A percentile compares a stretch with the other conserved stretches of the same genome.
phyloP scores from a whole-genome alignment of 2,888 invertebrate species.

The Pardosa pseudoannulata region DNA sequence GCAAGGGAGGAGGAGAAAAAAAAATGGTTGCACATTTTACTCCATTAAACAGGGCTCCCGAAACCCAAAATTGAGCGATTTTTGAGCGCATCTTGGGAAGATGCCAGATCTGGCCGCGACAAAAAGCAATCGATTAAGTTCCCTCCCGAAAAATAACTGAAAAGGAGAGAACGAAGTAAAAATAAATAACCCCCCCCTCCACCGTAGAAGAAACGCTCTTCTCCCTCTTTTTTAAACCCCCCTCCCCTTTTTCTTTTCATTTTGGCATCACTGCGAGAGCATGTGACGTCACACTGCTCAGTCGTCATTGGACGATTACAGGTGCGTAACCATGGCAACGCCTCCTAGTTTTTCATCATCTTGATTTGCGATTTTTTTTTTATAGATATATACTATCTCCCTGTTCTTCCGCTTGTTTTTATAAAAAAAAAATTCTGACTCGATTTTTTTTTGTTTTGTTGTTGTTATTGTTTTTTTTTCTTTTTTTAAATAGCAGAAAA shows the following conservation, averaged over 20 bases:
- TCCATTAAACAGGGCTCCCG: neutral
- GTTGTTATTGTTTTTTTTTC: no score
- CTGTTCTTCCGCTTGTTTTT: constrained; percentile 25
- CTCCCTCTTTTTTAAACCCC: neutral
- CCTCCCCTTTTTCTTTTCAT: constrained; percentile 11
- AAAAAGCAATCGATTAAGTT: constrained; percentile 59
- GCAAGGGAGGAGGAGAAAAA: no score
- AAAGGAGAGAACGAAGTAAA: constrained; percentile 32
- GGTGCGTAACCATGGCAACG: constrained; percentile 59
- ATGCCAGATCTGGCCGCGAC: constrained; percentile 46
- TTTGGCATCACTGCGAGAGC: constrained; percentile 50
- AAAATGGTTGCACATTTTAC: neutral
- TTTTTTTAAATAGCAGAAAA: neutral
- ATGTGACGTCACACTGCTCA: constrained; percentile 48
- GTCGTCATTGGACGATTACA: constrained; percentile 58
- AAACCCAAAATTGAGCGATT: constrained; percentile 14
- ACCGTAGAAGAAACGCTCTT: constrained; percentile 19
- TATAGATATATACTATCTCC: constrained; percentile 28
- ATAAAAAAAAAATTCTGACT: constrained; percentile 39
- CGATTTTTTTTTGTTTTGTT: neutral
- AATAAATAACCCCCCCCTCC: constrained; percentile 10
- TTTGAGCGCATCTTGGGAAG: constrained; percentile 35
- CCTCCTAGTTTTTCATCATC: constrained; percentile 27
- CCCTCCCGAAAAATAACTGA: constrained; percentile 31
- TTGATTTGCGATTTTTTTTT: constrained; percentile 16